Evolutionary conservation across 2,113 vertebrate genomes (phyloP), one percentile per base, ranked within the genome.

Genomic region (Otis tarda): DNA sequence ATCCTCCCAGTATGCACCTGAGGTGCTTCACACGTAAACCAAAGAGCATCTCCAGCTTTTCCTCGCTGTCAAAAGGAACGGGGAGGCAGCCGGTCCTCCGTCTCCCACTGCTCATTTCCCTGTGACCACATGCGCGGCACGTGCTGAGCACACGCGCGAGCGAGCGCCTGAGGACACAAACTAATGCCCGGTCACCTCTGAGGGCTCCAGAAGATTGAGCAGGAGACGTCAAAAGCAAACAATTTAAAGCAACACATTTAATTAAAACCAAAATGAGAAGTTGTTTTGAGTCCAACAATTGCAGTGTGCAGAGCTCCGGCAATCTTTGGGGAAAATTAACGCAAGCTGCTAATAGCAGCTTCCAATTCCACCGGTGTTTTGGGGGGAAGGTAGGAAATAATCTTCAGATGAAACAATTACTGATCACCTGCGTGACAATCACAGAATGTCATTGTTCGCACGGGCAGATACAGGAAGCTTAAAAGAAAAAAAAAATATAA

Each of bases 221-320:
- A 85, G 86, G 70, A 84, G 61, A 80, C 55, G 92, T 96, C 96
- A 96, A 97, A 98, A 97, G 59, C 93, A 97, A 98, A 94, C 96
- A 94, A 97, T 97, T 97, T 95, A 96, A 97, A 98, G 96, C 91
- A 97, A 97, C 90, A 80, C 83, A 94, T 97, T 98, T 98, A 98
- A 98, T 98, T 98, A 98, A 97, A 98, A 93, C 68, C 93, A 89
- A 96, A 97, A 96, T 91, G 93, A 97, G 97, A 97, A 97, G 96
- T 94, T 95, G 95, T 94, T 96, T 94, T 9, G 60, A 96, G 94
- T 84, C 93, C 73, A 86, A 91, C 22, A 49, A 78, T 64, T 95
- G 92, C 87, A 91, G 93, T 73, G 93, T 91, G 94, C 88, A 94
- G 91, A 97, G 94, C 97, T 94, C 95, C 22, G 6, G 91, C 87